Conservation (phyloP, 2,888 invertebrate species). For the Plagodis pulveraria region DNA sequence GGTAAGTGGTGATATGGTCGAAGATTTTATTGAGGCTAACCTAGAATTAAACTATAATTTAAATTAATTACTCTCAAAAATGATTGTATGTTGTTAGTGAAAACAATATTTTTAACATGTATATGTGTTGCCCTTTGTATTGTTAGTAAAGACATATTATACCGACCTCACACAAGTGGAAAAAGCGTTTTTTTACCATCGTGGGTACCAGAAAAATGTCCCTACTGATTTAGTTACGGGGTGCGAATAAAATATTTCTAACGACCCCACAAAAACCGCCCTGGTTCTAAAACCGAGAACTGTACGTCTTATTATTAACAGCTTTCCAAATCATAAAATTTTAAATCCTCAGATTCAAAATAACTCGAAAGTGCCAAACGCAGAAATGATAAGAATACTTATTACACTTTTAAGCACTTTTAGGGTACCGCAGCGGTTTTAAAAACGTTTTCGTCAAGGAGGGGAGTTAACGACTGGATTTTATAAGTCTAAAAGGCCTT, state of each 20-base stretch:
- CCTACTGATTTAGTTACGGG: no score
- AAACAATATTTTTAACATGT: no score
- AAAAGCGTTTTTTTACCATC: no score
- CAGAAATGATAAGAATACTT: slow-evolving; percentile 35
- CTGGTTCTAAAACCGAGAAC: neutral
- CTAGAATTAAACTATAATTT: no score
- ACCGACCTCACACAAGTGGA: no score
- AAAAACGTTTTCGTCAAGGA: slow-evolving; percentile 28
- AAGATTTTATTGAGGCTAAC: no score
- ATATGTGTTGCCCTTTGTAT: no score
- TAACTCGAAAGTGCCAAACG: slow-evolving; percentile 30
- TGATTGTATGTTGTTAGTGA: no score
- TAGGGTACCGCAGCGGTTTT: slow-evolving; percentile 37
- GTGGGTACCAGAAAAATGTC: no score
- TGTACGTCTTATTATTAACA: neutral
- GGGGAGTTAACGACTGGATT: slow-evolving; percentile 29
- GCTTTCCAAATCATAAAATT: slow-evolving; percentile 16
- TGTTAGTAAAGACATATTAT: no score
- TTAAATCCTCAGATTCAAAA: slow-evolving; percentile 6
- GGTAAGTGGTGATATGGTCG: no score
- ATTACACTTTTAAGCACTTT: slow-evolving; percentile 42
- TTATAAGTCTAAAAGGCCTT: slow-evolving; percentile 23
- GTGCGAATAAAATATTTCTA: neutral
- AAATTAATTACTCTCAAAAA: no score
- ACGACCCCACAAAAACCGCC: neutral